phyloP scores from a whole-genome alignment of 2,113 vertebrate genomes.

The Camelus bactrianus region DNA sequence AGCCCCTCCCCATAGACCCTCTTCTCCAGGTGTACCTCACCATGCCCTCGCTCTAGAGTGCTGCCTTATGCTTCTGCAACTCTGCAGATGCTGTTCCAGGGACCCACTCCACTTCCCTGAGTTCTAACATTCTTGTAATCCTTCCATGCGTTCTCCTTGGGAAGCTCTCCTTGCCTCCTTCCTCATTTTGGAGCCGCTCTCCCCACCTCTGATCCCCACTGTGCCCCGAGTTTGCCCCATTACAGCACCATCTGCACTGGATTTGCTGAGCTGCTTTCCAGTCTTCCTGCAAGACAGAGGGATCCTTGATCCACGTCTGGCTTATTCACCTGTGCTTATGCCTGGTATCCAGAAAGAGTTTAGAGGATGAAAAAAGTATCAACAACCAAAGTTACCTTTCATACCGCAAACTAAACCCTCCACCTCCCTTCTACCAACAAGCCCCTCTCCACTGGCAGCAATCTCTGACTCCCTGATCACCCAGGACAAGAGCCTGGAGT shows the following conservation, averaged over 20 bases:
- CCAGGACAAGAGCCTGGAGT: background rate
- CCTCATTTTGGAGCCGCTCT: background rate
- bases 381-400: slow-evolving; percentile 38
- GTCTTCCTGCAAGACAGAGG: background rate
- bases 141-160: background rate
- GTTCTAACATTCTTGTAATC: background rate
- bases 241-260: background rate
- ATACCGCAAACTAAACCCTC: background rate
- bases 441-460: background rate
- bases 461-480: background rate
- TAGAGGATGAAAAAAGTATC: slow-evolving; percentile 15
- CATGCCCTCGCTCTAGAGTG: rapidly evolving
- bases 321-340: background rate
- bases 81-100: background rate
- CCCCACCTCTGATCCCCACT: background rate
- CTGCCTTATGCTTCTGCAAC: background rate
- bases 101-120: background rate
- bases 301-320: background rate
- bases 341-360: background rate
- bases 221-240: background rate
- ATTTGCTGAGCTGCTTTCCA: background rate
- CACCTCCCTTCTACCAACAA: background rate
- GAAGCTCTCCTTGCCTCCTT: background rate
- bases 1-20: background rate
- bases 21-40: background rate